Evolutionary conservation across 1,140 invertebrate genomes (phyloP).

Genomic region (Drosophila dunni): DNA sequence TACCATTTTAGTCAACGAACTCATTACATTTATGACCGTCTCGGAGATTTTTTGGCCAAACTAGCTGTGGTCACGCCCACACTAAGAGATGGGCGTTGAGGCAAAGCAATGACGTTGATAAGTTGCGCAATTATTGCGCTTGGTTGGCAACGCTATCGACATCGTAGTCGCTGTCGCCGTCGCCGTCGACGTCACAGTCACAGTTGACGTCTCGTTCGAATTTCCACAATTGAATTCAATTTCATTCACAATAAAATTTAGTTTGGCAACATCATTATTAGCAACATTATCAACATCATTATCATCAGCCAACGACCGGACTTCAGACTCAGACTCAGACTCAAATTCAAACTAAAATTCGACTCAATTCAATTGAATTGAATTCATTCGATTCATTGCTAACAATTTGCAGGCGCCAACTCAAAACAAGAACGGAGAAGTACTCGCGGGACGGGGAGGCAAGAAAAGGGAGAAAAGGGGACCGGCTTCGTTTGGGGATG

Average conservation of each 20-base stretch:
- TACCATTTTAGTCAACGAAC: slow-evolving; percentile 35
- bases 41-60: slow-evolving; percentile 6
- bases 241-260: slow-evolving; percentile 67
- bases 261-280: slow-evolving; percentile 37
- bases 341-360: slow-evolving; percentile 8
- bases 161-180: slow-evolving; percentile 8
- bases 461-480: not conserved
- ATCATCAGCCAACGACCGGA: slow-evolving; percentile 54
- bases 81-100: not conserved
- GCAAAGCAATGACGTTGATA: slow-evolving; percentile 49
- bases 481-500: not conserved
- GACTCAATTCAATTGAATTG: slow-evolving; percentile 57
- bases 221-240: slow-evolving; percentile 61
- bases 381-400: slow-evolving; percentile 66
- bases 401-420: slow-evolving; percentile 77
- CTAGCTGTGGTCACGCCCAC: slow-evolving; percentile 5
- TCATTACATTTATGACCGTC: slow-evolving; percentile 37
- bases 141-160: slow-evolving; percentile 30
- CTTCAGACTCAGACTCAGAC: slow-evolving; percentile 32
- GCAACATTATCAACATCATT: slow-evolving; percentile 46
- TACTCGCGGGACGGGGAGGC: not conserved
- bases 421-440: slow-evolving; percentile 55
- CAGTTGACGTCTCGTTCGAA: slow-evolving; percentile 34
- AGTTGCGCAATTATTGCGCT: slow-evolving; percentile 63
- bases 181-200: slow-evolving; percentile 3